phyloP scores from a whole-genome alignment of 2,888 invertebrate genomes.

The Isoperla grammatica region DNA sequence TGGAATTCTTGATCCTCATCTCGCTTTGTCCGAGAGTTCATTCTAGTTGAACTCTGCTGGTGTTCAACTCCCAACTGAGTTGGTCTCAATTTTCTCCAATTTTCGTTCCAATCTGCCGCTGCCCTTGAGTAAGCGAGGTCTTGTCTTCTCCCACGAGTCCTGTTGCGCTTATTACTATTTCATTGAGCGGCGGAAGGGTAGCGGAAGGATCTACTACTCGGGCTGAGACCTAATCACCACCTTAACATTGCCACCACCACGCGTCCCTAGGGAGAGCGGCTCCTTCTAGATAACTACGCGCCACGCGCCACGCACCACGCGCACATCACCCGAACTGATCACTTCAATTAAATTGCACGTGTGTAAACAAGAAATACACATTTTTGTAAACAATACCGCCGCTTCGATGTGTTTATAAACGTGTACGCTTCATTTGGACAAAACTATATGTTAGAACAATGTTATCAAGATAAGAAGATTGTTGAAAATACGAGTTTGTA shows the following conservation, averaged over 20 bases:
- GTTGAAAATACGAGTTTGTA: too few relatives aligned
- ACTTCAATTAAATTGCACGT: too few relatives aligned
- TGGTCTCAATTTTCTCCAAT: conserved; percentile 30
- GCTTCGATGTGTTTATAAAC: too few relatives aligned
- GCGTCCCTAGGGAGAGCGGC: background rate
- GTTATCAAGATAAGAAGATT: too few relatives aligned
- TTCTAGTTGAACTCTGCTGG: background rate
- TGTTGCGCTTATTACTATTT: conserved; percentile 23
- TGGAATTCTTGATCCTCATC: background rate
- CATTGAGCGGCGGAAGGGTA: conserved; percentile 2
- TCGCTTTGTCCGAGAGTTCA: background rate
- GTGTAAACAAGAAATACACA: too few relatives aligned
- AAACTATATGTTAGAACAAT: too few relatives aligned
- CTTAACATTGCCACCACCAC: conserved; percentile 3
- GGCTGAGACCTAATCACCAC: conserved; percentile 1
- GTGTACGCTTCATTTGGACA: too few relatives aligned
- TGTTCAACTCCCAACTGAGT: conserved; percentile 22
- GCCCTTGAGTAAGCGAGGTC: conserved; percentile 1
- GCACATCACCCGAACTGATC: too few relatives aligned
- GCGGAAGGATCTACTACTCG: conserved; percentile 4
- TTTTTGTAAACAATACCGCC: too few relatives aligned
- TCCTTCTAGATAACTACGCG: too few relatives aligned
- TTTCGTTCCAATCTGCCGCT: conserved; percentile 29
- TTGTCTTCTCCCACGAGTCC: conserved; percentile 15
- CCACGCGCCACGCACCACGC: too few relatives aligned